Evolutionary conservation across 2,113 vertebrate species (phyloP).

Genomic region (Mirza zaza): DNA sequence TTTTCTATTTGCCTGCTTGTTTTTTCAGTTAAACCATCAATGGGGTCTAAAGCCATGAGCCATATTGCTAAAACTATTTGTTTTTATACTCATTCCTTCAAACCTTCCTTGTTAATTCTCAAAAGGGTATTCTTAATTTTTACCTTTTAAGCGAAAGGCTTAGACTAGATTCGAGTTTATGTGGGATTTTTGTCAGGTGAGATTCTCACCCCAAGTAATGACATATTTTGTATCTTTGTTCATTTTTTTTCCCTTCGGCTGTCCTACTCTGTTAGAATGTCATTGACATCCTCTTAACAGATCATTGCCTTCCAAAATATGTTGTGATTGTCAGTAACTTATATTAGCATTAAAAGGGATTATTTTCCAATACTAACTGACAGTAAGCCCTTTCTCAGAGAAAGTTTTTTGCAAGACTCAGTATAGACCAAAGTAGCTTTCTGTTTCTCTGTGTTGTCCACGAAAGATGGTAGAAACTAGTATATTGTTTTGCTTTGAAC

Average conservation of each 20-base stretch:
- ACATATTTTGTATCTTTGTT: neutral
- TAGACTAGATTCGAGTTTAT: neutral
- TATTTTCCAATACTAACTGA: neutral
- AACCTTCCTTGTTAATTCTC: neutral
- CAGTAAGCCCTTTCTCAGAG: neutral
- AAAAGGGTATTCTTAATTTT: neutral
- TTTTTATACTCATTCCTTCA: neutral
- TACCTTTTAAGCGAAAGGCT: neutral
- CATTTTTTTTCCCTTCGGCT: neutral
- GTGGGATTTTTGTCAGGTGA: neutral
- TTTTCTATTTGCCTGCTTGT: neutral
- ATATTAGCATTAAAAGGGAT: neutral
- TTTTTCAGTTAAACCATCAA: neutral
- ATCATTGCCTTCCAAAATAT: neutral
- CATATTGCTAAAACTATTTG: neutral
- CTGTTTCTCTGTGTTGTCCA: neutral
- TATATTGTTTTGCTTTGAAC: constrained; percentile 13
- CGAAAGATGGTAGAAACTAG: neutral
- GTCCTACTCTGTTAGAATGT: neutral
- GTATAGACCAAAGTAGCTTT: neutral
- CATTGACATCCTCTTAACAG: neutral
- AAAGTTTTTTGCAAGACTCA: neutral
- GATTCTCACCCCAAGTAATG: neutral
- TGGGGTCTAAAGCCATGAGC: neutral
- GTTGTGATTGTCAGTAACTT: neutral